These are phyloP conservation scores for Sebastes variabilis DNA, from an alignment of 2,797 vertebrate species.

Conservation along the genomic window DNA sequence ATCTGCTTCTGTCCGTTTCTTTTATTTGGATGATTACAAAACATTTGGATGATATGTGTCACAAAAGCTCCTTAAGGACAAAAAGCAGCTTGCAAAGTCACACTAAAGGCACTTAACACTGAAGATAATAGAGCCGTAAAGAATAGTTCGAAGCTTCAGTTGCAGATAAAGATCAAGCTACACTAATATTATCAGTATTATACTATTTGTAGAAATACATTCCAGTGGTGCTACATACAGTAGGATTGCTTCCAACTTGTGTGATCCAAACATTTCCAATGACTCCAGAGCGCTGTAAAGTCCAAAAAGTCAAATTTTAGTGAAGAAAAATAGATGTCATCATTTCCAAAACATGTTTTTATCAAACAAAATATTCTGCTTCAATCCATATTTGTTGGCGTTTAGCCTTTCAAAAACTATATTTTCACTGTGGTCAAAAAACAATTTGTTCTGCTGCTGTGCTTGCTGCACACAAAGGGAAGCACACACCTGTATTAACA, in stretches of 20 bases:
- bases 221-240: not conserved
- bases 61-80: not conserved
- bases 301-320: not conserved
- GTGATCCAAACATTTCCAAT: not conserved
- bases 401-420: not conserved
- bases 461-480: not conserved
- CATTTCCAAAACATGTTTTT: not conserved
- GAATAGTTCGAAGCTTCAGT: not conserved
- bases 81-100: not conserved
- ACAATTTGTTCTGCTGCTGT: not conserved
- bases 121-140: too few relatives aligned
- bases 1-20: not conserved
- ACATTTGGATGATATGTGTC: not conserved
- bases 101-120: not conserved
- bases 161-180: not conserved
- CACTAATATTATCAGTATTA: not conserved
- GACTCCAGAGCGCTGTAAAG: not conserved
- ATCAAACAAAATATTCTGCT: not conserved
- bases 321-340: not conserved
- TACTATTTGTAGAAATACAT: not conserved
- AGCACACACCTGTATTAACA: not conserved
- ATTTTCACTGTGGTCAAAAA: not conserved
- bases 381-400: not conserved
- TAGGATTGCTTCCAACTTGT: not conserved
- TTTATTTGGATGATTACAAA: conserved; percentile 2